Percentiles rank a stretch among this genome's conserved stretches.
Conservation (phyloP, 1,140 invertebrate genomes). For the Varroa destructor region DNA sequence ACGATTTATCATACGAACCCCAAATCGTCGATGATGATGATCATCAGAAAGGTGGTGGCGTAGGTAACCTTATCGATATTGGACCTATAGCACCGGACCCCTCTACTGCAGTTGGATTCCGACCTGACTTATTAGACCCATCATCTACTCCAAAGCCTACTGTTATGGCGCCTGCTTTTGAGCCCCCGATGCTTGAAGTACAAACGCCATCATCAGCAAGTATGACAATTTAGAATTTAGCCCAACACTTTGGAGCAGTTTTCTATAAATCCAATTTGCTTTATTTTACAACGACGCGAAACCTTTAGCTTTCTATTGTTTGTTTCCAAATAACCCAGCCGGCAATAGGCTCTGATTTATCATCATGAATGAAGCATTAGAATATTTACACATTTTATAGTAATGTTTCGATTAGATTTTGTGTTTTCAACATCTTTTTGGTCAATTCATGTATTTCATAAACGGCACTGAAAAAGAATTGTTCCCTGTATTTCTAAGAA, state of each 20-base stretch:
- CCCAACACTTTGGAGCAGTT: not conserved
- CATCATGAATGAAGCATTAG: no score
- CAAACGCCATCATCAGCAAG: not conserved
- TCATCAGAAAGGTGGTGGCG: not conserved
- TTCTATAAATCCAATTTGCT: not conserved
- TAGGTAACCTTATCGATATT: slow-evolving; percentile 2
- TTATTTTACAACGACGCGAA: not conserved
- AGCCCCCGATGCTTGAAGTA: slow-evolving; percentile 13
- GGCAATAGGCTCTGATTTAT: no score
- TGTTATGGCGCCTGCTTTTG: slow-evolving; percentile 7
- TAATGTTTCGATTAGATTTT: no score
- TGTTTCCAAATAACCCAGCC: no score
- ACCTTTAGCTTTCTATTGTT: no score
- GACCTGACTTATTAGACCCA: slow-evolving; percentile 13
- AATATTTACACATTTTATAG: no score
- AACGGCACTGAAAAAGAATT: no score
- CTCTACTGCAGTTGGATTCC: slow-evolving; percentile 4
- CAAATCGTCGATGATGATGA: slow-evolving; percentile 4
- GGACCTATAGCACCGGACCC: not conserved
- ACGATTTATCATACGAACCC: slow-evolving; percentile 20
- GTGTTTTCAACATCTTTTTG: no score
- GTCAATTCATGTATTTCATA: no score
- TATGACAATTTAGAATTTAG: slow-evolving; percentile 8
- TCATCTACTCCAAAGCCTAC: slow-evolving; percentile 15
- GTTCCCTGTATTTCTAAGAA: no score